These are phyloP conservation scores for Manis crassicaudata DNA, from an alignment of 2,797 vertebrate species.

Conservation along the genomic window DNA sequence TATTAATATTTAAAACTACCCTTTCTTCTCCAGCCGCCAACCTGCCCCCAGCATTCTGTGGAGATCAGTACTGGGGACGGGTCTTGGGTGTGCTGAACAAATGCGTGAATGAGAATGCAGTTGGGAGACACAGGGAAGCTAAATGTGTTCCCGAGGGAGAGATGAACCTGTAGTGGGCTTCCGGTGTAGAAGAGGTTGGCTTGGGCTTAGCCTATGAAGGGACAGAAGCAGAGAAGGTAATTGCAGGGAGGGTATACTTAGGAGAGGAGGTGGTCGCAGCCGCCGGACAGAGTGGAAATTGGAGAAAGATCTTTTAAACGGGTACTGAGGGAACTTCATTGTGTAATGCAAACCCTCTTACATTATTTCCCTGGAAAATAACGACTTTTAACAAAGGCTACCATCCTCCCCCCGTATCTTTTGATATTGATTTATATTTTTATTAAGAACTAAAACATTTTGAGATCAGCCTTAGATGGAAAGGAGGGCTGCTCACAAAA, in stretches of 20 bases:
- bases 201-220: background rate
- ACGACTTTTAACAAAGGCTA: slow-evolving; percentile 18
- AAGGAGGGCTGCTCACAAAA: background rate
- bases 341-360: background rate
- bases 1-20: background rate
- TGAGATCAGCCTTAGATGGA: slow-evolving; percentile 11
- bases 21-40: background rate
- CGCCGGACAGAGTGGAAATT: background rate
- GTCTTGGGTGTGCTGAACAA: background rate
- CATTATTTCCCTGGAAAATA: background rate
- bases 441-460: slow-evolving; percentile 42
- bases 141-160: background rate
- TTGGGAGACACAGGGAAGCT: background rate
- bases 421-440: background rate
- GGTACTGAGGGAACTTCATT: background rate
- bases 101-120: background rate
- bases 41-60: background rate
- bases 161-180: background rate
- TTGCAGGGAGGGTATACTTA: background rate
- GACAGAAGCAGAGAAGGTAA: background rate
- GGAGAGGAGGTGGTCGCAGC: background rate
- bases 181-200: background rate
- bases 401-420: background rate
- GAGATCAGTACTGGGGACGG: background rate
- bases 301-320: background rate